These are phyloP conservation scores for Nysson spinosus DNA, from an alignment of 2,888 invertebrate genomes.

Conservation along the genomic window DNA sequence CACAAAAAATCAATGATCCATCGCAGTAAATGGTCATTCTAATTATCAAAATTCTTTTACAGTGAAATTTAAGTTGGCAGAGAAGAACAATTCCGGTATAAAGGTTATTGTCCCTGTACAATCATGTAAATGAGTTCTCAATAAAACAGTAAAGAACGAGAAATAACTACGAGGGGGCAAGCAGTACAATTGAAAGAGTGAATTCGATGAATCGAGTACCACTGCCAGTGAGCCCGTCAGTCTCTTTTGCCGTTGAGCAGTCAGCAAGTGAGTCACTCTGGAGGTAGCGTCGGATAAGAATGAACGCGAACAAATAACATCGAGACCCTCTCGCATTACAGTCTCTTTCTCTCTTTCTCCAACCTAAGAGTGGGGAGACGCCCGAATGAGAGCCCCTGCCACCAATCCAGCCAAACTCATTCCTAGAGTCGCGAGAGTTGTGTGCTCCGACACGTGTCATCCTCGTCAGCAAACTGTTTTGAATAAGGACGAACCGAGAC, in stretches of 20 bases:
- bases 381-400: constrained; percentile 42
- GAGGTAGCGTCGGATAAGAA: constrained; percentile 55
- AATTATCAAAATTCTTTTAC: no score
- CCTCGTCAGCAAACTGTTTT: constrained; percentile 25
- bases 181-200: not conserved
- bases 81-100: no score
- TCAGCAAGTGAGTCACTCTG: constrained; percentile 57
- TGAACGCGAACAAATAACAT: constrained; percentile 59
- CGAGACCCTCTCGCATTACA: constrained; percentile 47
- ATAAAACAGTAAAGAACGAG: not conserved
- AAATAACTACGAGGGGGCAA: not conserved
- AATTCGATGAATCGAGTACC: constrained; percentile 37
- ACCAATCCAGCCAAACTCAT: constrained; percentile 37
- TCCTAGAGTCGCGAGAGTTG: constrained; percentile 27
- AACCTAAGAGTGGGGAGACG: not conserved
- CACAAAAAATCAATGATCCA: no score
- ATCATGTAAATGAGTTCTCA: no score
- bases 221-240: constrained; percentile 50
- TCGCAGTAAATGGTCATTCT: no score
- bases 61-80: no score
- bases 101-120: no score
- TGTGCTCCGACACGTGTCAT: constrained; percentile 41
- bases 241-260: constrained; percentile 45
- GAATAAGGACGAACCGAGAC: constrained; percentile 32
- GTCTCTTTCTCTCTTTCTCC: no score